These are phyloP conservation scores for Sebastes taczanowskii DNA, from an alignment of 2,797 vertebrate species.

Conservation along the genomic window DNA sequence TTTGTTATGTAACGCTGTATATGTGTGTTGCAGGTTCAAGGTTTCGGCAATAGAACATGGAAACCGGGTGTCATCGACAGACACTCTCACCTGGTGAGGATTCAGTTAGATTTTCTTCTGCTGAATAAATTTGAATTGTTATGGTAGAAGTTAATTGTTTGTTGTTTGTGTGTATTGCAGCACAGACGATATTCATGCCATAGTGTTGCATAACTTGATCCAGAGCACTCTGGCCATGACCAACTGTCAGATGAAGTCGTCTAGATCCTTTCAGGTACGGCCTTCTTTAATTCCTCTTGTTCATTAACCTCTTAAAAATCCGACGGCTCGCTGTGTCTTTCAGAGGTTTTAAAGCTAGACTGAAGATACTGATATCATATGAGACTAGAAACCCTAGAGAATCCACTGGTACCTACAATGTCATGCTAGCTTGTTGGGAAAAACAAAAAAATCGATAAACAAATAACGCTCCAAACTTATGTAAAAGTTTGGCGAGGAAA, in stretches of 20 bases:
- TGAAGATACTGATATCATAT: too few species aligned
- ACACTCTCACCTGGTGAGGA: slow-evolving; percentile 83
- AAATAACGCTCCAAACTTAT: too few species aligned
- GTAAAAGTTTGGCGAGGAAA: too few species aligned
- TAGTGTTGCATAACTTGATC: slow-evolving; percentile 94
- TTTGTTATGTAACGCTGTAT: background rate
- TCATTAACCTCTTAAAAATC: background rate
- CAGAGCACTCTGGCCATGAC: slow-evolving; percentile 95
- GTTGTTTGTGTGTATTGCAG: slow-evolving; percentile 68
- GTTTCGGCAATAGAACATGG: slow-evolving; percentile 87
- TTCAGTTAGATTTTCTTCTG: background rate
- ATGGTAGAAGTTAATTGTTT: background rate
- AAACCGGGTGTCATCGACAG: slow-evolving; percentile 66
- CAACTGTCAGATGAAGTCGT: slow-evolving; percentile 92
- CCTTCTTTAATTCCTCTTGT: background rate
- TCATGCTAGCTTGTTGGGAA: too few species aligned
- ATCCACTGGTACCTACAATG: too few species aligned
- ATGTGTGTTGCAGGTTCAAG: slow-evolving; percentile 83
- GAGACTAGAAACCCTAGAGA: too few species aligned
- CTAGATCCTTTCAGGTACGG: slow-evolving; percentile 91
- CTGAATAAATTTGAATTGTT: background rate
- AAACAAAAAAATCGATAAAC: too few species aligned
- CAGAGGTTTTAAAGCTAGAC: too few species aligned
- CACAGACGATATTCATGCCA: slow-evolving; percentile 88
- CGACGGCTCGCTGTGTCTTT: too few species aligned